These are phyloP conservation scores for Dioctria linearis DNA, from an alignment of 2,888 invertebrate species.

Conservation along the genomic window DNA sequence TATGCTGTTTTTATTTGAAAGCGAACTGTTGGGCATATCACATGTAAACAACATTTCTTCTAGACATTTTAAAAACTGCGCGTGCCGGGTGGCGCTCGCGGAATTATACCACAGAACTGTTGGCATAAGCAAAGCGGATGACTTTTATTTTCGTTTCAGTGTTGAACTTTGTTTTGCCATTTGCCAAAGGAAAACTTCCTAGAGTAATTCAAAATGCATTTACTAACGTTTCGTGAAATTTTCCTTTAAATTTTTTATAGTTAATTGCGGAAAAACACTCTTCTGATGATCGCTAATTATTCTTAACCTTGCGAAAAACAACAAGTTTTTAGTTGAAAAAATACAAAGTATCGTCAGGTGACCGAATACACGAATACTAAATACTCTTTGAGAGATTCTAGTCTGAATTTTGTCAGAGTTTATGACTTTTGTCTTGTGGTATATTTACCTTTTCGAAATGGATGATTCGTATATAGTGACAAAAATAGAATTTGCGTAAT, in stretches of 20 bases:
- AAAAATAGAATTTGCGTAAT: too few relatives aligned
- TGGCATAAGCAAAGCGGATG: background rate
- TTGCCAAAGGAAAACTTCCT: conserved; percentile 22
- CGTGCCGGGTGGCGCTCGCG: conserved; percentile 1
- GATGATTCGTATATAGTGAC: too few relatives aligned
- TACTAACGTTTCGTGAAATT: conserved; percentile 1
- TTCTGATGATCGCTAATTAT: too few relatives aligned
- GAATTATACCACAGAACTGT: background rate
- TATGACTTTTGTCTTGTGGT: too few relatives aligned
- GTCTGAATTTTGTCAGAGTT: too few relatives aligned
- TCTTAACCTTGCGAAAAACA: too few relatives aligned
- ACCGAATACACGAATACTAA: background rate
- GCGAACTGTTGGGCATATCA: background rate
- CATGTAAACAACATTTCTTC: conserved; percentile 30
- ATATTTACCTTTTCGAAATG: too few relatives aligned
- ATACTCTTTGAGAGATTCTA: too few relatives aligned
- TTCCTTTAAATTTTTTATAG: conserved; percentile 27
- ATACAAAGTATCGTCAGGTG: background rate
- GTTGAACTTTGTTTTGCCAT: conserved; percentile 20
- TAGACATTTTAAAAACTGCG: background rate
- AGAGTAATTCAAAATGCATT: background rate
- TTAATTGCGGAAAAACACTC: conserved; percentile 3
- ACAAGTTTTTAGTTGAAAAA: too few relatives aligned
- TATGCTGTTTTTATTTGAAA: background rate
- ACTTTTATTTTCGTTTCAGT: conserved; percentile 46